These are phyloP conservation scores for Ditula angustiorana DNA, from an alignment of 2,888 invertebrate species.

Conservation along the genomic window DNA sequence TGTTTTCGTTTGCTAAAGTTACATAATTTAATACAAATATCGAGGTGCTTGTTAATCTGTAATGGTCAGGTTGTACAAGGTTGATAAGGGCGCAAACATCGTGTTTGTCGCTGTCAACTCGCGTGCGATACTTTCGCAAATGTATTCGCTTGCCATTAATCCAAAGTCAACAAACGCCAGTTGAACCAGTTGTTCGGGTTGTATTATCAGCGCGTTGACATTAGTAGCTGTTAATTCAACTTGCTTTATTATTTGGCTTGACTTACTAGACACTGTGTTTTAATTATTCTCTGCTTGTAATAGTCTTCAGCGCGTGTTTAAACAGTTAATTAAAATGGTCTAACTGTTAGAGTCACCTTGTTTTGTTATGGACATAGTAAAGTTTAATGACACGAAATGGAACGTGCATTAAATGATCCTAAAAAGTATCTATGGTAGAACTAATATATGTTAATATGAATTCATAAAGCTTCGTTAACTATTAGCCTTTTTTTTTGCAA, in stretches of 20 bases:
- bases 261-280: background rate
- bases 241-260: background rate
- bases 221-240: background rate
- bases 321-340: constrained; percentile 1
- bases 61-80: constrained; percentile 20
- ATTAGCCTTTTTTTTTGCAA: too few species aligned
- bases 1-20: constrained; percentile 14
- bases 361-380: background rate
- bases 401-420: background rate
- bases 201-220: background rate
- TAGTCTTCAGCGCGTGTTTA: background rate
- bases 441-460: too few species aligned
- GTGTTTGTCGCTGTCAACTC: background rate
- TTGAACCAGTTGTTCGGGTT: background rate
- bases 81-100: constrained; percentile 21
- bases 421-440: too few species aligned
- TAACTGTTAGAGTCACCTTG: background rate
- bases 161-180: background rate
- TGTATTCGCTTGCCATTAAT: background rate
- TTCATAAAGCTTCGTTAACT: too few species aligned
- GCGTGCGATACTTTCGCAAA: background rate
- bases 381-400: background rate
- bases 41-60: constrained; percentile 17
- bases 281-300: background rate
- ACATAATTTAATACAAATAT: constrained; percentile 32